Evolutionary conservation across 2,888 invertebrate genomes (phyloP), one percentile per base, ranked within the genome.

Genomic region (Leucophenga maculata): DNA sequence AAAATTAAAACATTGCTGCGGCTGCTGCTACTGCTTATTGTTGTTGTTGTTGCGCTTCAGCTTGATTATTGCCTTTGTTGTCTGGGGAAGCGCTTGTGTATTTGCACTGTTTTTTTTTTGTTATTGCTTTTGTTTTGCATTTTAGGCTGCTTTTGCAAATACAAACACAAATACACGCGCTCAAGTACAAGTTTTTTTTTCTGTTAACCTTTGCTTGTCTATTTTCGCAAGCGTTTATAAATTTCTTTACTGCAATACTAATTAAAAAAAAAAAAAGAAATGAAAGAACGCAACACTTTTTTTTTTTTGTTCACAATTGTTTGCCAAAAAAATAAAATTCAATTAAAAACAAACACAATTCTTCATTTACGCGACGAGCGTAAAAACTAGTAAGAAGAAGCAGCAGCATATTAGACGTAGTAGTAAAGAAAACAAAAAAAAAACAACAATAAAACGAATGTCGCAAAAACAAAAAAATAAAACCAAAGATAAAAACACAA

Each of bases 291-390:
- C 31, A n/a, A n/a, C n/a, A n/a, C n/a, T n/a, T n/a, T n/a, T n/a
- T n/a, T n/a, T 32, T 32, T 60, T 60, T 60, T n/a, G 11, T 39
- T 60, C 59, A 26, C 59, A 60, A 60, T 31, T 4, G 18, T 11
- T 39, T 60, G 59, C 59, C 32, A 60, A 60, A 60, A 60, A 60
- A n/a, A 60, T 39, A n/a, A 60, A 31, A 16, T 11, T 11, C 3
- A 39, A 39, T 3, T 26, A 39, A 39, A 39, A 39, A 39, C 39
- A 39, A 39, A 39, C 3, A 39, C 39, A 39, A 39, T 39, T 39
- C 8, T 39, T 13, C 26, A 32, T 60, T 60, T 60, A 39, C 59
- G 9, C 39, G 16, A 13, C 55, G 32, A 32, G 8, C 32, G 32
- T 39, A 39, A 39, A 39, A 39, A n/a, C n/a, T n/a, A n/a, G n/a